Conservation (phyloP, 2,888 invertebrate species). For the Drosophila koepferae region DNA sequence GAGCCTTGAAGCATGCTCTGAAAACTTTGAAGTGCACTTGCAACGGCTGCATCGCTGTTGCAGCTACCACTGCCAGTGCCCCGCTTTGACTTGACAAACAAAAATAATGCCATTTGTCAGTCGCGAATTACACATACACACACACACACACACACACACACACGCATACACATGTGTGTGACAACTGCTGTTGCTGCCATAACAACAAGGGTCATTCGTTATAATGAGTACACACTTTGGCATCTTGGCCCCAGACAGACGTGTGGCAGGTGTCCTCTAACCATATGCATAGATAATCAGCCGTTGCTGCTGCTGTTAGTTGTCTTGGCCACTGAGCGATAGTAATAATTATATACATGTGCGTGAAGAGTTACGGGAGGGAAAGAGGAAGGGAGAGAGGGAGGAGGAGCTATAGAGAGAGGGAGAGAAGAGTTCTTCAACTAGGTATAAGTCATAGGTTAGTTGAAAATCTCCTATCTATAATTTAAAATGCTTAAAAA, state of each 20-base stretch:
- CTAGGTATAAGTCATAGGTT: no score
- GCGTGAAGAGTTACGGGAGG: not conserved
- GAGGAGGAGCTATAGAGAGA: no score
- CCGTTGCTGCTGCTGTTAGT: not conserved
- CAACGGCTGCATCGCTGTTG: slow-evolving; percentile 41
- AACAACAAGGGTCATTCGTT: slow-evolving; percentile 51
- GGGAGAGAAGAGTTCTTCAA: no score
- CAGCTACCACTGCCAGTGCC: slow-evolving; percentile 37
- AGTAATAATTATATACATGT: slow-evolving; percentile 7
- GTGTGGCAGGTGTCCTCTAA: slow-evolving; percentile 1
- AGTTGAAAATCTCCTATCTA: no score
- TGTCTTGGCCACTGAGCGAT: not conserved
- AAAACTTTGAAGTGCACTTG: slow-evolving; percentile 75
- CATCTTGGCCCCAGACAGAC: slow-evolving; percentile 13
- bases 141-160: not conserved
- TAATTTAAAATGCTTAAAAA: no score
- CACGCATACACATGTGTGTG: not conserved
- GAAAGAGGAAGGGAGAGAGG: no score
- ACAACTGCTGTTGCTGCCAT: slow-evolving; percentile 9
- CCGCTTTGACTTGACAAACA: slow-evolving; percentile 69
- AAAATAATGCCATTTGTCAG: slow-evolving; percentile 66
- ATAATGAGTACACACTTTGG: slow-evolving; percentile 47
- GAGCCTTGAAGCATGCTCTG: slow-evolving; percentile 71
- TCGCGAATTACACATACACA: slow-evolving; percentile 42
- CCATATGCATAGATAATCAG: slow-evolving; percentile 27